A percentile compares a stretch with the other conserved stretches of the same genome.
Conservation (phyloP, 2,113 vertebrate species). For the Probosciger aterrimus region DNA sequence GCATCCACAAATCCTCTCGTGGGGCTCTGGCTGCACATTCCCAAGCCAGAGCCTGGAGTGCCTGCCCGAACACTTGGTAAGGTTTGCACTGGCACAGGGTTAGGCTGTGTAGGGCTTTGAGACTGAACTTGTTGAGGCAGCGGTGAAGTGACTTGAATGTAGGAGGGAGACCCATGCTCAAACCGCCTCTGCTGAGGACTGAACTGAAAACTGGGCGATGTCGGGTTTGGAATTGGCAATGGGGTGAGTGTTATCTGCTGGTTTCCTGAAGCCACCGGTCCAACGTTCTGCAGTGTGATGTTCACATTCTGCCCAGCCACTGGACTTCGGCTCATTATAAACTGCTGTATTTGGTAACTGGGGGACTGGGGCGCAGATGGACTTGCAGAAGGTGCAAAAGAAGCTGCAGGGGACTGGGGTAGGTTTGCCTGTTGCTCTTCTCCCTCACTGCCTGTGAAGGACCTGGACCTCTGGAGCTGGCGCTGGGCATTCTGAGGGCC, state of each 20-base stretch:
- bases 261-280: slow-evolving; percentile 79
- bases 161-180: slow-evolving; percentile 84
- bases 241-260: slow-evolving; percentile 89
- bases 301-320: slow-evolving; percentile 90
- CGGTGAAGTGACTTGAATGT: slow-evolving; percentile 89
- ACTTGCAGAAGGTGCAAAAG: slow-evolving; percentile 85
- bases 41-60: slow-evolving; percentile 75
- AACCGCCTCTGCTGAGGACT: slow-evolving; percentile 84
- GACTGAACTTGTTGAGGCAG: slow-evolving; percentile 86
- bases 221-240: slow-evolving; percentile 81
- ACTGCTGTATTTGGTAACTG: slow-evolving; percentile 86
- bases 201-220: slow-evolving; percentile 88
- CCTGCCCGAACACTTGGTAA: slow-evolving; percentile 81
- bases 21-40: slow-evolving; percentile 86
- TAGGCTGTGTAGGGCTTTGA: slow-evolving; percentile 89
- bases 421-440: slow-evolving; percentile 84
- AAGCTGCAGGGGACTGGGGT: slow-evolving; percentile 88
- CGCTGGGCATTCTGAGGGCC: slow-evolving; percentile 92
- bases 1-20: slow-evolving; percentile 85
- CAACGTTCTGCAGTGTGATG: slow-evolving; percentile 91
- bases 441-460: slow-evolving; percentile 85
- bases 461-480: slow-evolving; percentile 88
- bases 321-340: slow-evolving; percentile 87
- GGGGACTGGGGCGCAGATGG: slow-evolving; percentile 90
- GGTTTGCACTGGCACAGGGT: slow-evolving; percentile 74